Evolutionary conservation across 2,888 invertebrate species (phyloP).

Genomic region (Sarcophaga variegata): DNA sequence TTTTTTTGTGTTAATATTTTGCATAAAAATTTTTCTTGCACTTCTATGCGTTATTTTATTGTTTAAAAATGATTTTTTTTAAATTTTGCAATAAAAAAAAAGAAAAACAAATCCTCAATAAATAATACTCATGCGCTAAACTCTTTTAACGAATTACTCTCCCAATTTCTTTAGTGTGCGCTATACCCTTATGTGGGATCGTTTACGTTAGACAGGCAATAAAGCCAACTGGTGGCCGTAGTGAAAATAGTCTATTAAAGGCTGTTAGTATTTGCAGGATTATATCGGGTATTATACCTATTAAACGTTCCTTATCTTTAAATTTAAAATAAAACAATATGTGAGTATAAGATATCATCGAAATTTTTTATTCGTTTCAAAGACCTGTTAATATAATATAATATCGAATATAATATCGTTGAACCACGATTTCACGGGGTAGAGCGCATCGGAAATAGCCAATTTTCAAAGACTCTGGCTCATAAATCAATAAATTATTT

Average conservation of each 20-base stretch:
- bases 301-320: no score
- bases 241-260: no score
- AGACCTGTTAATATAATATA: no score
- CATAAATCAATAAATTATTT: no score
- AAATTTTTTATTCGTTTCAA: no score
- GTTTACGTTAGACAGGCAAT: neutral
- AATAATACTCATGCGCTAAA: constrained; percentile 59
- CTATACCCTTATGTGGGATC: constrained; percentile 11
- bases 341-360: no score
- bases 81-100: neutral
- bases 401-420: no score
- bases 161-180: constrained; percentile 25
- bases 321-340: no score
- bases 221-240: neutral
- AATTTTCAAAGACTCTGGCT: no score
- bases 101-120: neutral
- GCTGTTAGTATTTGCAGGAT: no score
- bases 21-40: constrained; percentile 14
- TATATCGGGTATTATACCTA: no score
- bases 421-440: no score
- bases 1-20: constrained; percentile 33
- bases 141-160: constrained; percentile 23
- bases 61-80: constrained; percentile 17
- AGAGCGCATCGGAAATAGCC: fast-evolving
- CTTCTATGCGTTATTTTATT: constrained; percentile 32